Conservation (phyloP, 1,140 invertebrate species). For the Planococcus citri region DNA sequence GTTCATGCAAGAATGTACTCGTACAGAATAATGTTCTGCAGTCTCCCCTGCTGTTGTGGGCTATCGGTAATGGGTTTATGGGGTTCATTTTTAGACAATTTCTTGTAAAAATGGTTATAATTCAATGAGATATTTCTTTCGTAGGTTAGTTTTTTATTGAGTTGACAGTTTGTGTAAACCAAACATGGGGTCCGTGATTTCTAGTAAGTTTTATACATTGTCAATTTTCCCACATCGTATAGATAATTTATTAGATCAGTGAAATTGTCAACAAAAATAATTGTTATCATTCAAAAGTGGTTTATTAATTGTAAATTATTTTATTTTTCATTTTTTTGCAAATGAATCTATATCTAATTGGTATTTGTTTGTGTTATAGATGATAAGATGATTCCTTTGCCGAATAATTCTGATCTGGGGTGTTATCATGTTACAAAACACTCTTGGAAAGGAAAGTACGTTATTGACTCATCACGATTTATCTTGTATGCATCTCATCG, state of each 20-base stretch:
- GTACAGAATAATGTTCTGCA: too few species aligned
- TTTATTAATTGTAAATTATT: too few species aligned
- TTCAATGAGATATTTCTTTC: neutral
- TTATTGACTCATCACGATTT: conserved; percentile 26
- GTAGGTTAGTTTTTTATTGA: neutral
- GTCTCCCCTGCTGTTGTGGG: too few species aligned
- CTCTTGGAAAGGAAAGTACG: conserved; percentile 92
- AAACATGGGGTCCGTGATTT: conserved; percentile 8
- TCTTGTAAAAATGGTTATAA: neutral
- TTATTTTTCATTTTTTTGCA: neutral
- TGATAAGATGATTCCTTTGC: conserved; percentile 62
- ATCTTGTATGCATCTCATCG: conserved; percentile 1
- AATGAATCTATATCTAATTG: neutral
- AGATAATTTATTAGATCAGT: neutral
- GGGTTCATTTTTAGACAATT: neutral
- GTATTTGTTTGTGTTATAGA: conserved; percentile 33
- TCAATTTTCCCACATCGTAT: too few species aligned
- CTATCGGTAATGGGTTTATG: neutral
- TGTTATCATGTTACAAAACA: conserved; percentile 94
- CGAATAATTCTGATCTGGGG: conserved; percentile 80
- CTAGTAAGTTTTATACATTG: conserved; percentile 1
- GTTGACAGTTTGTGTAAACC: neutral
- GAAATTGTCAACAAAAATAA: neutral
- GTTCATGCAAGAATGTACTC: too few species aligned
- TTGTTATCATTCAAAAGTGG: neutral